These are phyloP conservation scores for Platalea minor DNA, from an alignment of 2,797 vertebrate genomes.

Conservation along the genomic window DNA sequence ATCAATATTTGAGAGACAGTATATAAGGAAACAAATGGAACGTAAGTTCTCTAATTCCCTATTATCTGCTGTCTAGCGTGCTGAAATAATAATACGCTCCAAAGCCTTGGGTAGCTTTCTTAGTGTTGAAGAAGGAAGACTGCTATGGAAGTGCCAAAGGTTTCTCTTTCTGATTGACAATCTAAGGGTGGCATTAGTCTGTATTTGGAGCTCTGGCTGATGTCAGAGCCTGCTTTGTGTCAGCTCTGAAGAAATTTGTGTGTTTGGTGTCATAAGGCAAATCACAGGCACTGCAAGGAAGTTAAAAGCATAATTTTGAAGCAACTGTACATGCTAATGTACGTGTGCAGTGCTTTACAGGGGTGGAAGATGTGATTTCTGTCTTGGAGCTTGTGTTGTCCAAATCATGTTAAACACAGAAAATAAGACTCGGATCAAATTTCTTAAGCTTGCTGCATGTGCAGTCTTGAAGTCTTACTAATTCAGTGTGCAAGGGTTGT, in stretches of 20 bases:
- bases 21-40: neutral
- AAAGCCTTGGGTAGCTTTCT: neutral
- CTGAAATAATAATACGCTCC: neutral
- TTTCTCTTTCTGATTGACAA: neutral
- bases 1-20: neutral
- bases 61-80: neutral
- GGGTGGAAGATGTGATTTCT: neutral
- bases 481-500: neutral
- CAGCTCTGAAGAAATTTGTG: neutral
- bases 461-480: neutral
- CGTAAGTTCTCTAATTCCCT: neutral
- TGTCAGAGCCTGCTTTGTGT: neutral
- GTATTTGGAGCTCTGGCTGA: neutral
- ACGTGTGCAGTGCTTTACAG: neutral
- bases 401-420: neutral
- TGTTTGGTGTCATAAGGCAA: neutral
- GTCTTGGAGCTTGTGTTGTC: neutral
- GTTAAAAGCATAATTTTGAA: neutral
- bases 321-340: neutral
- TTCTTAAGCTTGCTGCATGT: neutral
- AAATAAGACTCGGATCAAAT: neutral
- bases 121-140: neutral
- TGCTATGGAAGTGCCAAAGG: neutral
- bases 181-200: neutral
- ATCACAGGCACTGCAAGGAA: neutral